Percentiles rank a stretch among this genome's conserved stretches.
phyloP scores from a whole-genome alignment of 1,140 invertebrate genomes.

The Eciton burchellii region DNA sequence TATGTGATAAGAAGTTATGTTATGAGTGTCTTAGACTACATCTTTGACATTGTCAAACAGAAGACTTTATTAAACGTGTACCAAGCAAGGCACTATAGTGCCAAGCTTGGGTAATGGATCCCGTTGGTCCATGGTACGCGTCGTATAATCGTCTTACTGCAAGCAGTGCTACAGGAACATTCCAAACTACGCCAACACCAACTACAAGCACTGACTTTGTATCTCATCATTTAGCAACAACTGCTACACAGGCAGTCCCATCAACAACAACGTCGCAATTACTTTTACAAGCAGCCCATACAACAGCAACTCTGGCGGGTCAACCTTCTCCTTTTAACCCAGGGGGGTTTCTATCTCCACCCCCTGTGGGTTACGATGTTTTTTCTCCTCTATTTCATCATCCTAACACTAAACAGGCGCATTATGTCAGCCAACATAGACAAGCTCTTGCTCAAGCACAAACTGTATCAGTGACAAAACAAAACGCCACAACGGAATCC shows the following conservation, averaged over 20 bases:
- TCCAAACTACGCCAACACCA: slow-evolving; percentile 76
- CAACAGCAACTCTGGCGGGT: slow-evolving; percentile 87
- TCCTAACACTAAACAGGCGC: slow-evolving; percentile 88
- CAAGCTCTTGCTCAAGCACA: slow-evolving; percentile 86
- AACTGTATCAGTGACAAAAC: slow-evolving; percentile 85
- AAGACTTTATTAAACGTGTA: slow-evolving; percentile 69
- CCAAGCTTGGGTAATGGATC: slow-evolving; percentile 88
- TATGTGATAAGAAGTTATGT: slow-evolving; percentile 69
- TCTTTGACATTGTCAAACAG: slow-evolving; percentile 50
- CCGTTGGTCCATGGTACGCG: slow-evolving; percentile 92
- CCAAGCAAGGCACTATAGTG: slow-evolving; percentile 79
- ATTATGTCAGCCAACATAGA: slow-evolving; percentile 87
- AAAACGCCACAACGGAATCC: slow-evolving; percentile 86
- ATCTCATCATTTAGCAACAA: slow-evolving; percentile 86
- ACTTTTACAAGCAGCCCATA: slow-evolving; percentile 88
- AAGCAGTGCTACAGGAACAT: slow-evolving; percentile 87
- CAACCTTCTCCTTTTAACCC: slow-evolving; percentile 89
- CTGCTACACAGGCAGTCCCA: slow-evolving; percentile 84
- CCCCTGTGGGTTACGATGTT: slow-evolving; percentile 90
- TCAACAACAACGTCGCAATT: slow-evolving; percentile 87
- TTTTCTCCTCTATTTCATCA: slow-evolving; percentile 91
- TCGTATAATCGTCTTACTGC: slow-evolving; percentile 90
- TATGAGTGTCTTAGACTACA: slow-evolving; percentile 66
- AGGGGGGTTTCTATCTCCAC: slow-evolving; percentile 89
- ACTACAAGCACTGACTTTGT: slow-evolving; percentile 87